These are phyloP conservation scores for Thamnophis sirtalis DNA, from an alignment of 2,113 vertebrate genomes.

Conservation along the genomic window DNA sequence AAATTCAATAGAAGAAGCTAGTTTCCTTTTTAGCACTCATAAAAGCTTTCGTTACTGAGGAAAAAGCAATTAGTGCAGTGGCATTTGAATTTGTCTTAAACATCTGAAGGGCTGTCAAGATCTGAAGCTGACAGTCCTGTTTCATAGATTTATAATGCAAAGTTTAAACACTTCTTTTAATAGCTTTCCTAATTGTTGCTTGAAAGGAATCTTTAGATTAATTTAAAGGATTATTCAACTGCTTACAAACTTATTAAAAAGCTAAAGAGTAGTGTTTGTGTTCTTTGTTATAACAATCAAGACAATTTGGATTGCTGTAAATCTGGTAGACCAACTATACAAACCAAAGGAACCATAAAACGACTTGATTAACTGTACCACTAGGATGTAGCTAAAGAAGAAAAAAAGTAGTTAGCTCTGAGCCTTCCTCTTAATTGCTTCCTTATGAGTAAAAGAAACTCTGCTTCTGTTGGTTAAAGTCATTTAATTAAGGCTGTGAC, in stretches of 20 bases:
- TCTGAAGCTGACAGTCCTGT: background rate
- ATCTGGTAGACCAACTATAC: background rate
- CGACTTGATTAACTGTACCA: background rate
- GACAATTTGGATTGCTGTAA: background rate
- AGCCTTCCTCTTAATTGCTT: slow-evolving; percentile 21
- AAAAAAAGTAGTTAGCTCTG: background rate
- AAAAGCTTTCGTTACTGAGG: background rate
- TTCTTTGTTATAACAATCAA: background rate
- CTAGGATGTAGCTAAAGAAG: background rate
- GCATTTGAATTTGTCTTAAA: background rate
- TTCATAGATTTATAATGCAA: background rate
- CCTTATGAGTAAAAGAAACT: background rate
- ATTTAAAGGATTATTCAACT: background rate
- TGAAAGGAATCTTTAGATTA: background rate
- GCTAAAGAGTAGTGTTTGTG: background rate
- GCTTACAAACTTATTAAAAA: background rate
- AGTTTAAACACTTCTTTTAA: background rate
- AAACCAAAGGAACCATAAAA: background rate
- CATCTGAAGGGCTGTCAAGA: background rate
- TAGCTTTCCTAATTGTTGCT: background rate
- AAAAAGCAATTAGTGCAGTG: background rate
- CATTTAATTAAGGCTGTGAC: slow-evolving; percentile 7
- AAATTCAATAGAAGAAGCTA: background rate
- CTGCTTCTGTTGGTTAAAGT: background rate
- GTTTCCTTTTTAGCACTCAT: background rate